Conservation (phyloP, 2,113 vertebrate genomes). For the Suricata suricatta region DNA sequence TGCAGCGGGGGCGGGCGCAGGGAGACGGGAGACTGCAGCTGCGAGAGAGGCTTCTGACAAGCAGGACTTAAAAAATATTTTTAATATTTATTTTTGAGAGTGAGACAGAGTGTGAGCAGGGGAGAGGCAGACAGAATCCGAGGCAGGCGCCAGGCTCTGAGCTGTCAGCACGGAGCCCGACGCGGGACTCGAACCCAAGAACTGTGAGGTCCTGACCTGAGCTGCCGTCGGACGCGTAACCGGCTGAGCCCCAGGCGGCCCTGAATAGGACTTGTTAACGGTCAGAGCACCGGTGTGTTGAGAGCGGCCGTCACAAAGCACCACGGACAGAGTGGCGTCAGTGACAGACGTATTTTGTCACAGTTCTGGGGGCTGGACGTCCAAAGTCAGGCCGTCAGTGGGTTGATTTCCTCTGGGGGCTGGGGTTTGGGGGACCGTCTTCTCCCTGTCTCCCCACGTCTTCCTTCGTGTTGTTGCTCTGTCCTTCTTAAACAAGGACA, state of each 20-base stretch:
- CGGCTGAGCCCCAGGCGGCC: no score
- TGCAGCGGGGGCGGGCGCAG: fast-evolving
- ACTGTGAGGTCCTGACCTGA: no score
- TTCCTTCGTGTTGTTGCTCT: neutral
- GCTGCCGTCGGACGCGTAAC: no score
- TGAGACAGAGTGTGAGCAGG: no score
- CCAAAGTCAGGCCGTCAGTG: neutral
- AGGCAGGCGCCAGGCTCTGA: no score
- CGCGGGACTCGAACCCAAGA: no score
- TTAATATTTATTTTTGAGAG: no score
- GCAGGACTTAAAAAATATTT: neutral
- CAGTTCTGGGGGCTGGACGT: neutral
- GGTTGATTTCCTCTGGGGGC: neutral
- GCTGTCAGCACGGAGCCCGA: no score
- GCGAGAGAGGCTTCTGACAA: neutral
- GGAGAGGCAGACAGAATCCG: no score
- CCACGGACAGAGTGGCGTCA: neutral
- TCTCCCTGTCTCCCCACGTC: neutral
- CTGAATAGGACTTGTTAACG: no score
- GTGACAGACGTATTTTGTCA: fast-evolving
- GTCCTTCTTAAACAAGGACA: neutral
- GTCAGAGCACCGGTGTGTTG: neutral
- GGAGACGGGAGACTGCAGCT: no score
- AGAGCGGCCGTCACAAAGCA: neutral
- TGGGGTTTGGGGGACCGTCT: neutral